phyloP scores from a whole-genome alignment of 2,797 vertebrate genomes.

The Capromys pilorides region DNA sequence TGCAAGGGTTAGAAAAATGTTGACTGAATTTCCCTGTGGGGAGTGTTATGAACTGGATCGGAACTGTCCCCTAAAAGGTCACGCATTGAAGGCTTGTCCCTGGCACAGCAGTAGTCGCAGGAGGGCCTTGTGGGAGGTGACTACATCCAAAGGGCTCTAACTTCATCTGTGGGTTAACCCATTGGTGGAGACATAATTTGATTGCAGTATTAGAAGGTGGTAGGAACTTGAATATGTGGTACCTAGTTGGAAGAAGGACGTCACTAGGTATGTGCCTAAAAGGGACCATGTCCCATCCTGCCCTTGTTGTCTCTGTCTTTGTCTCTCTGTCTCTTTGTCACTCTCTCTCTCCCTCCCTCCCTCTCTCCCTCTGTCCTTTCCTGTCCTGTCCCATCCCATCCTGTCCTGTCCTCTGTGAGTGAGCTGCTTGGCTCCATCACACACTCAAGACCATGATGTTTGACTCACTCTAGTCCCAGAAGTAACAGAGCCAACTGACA shows the following conservation, averaged over 20 bases:
- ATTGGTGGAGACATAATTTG: background rate
- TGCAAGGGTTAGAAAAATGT: background rate
- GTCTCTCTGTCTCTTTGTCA: background rate
- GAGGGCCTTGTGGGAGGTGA: background rate
- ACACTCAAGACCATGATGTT: background rate
- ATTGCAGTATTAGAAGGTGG: background rate
- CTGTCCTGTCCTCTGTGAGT: background rate
- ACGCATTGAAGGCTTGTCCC: background rate
- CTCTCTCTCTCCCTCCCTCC: too few species aligned
- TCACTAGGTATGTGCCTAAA: background rate
- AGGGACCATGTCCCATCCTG: background rate
- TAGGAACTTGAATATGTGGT: background rate
- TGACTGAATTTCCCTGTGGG: background rate
- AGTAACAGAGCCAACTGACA: background rate
- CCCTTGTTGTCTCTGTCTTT: background rate
- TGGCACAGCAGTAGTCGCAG: background rate
- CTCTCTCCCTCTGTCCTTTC: background rate
- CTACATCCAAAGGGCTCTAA: background rate
- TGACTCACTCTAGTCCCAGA: background rate
- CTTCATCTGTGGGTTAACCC: background rate
- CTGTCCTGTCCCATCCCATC: too few species aligned
- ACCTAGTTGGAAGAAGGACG: background rate
- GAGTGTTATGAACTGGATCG: background rate
- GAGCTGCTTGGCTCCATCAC: background rate
- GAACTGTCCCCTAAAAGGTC: background rate